A percentile compares a stretch with the other conserved stretches of the same genome.
Evolutionary conservation across 37 sponge, comb jelly and placozoan species (phyloP).

Genomic region (Crambe crambe): DNA sequence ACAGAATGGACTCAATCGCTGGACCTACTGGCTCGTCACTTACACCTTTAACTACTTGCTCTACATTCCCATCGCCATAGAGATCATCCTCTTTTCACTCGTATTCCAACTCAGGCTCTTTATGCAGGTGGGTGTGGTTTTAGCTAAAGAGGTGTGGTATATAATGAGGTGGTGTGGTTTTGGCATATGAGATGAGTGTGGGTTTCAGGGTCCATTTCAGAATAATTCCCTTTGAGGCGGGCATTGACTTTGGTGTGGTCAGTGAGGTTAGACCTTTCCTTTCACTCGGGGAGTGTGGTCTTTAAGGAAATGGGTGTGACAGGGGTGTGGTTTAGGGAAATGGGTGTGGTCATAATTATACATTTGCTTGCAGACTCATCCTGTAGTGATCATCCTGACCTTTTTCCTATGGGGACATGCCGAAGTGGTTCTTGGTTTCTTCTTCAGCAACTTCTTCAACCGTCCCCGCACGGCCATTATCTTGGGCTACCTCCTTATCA

Average conservation of each 20-base stretch:
- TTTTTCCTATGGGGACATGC: slow-evolving; percentile 77
- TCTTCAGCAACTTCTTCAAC: slow-evolving; percentile 78
- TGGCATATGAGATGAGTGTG: too few relatives aligned
- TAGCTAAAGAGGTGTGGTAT: too few relatives aligned
- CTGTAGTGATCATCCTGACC: slow-evolving; percentile 33
- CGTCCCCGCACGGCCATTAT: slow-evolving; percentile 73
- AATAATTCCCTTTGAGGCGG: neutral
- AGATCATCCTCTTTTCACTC: slow-evolving; percentile 28
- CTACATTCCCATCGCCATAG: slow-evolving; percentile 39
- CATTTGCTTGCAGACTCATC: slow-evolving; percentile 44
- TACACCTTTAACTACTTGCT: slow-evolving; percentile 61
- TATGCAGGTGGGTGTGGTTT: slow-evolving; percentile 63
- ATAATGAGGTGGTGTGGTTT: too few relatives aligned
- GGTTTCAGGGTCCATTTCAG: neutral
- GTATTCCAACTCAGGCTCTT: slow-evolving; percentile 68
- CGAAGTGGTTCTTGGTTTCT: slow-evolving; percentile 63
- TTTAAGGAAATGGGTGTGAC: too few relatives aligned
- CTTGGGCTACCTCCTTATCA: slow-evolving; percentile 64
- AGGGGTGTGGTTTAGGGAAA: too few relatives aligned
- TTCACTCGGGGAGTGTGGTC: too few relatives aligned
- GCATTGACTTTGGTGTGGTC: neutral
- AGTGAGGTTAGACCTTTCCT: too few relatives aligned
- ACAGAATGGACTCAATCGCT: slow-evolving; percentile 71
- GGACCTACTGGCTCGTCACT: slow-evolving; percentile 74
- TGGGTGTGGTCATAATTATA: neutral